A percentile compares a stretch with the other conserved stretches of the same genome.
phyloP scores from a whole-genome alignment of 1,140 invertebrate species.

The Lordiphosa mommai region DNA sequence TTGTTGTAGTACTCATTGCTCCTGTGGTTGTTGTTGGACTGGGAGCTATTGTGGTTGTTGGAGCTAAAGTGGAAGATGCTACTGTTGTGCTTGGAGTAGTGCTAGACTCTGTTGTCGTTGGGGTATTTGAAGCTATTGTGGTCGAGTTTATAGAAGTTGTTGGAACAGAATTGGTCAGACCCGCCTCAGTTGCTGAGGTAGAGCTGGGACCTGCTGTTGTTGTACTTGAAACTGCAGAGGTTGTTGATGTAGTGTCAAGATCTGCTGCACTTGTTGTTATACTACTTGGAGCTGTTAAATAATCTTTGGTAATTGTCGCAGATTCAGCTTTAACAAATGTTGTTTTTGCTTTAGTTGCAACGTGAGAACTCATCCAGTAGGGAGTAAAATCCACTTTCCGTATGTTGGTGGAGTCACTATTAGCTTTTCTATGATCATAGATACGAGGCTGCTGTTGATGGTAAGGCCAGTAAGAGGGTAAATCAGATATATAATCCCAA shows the following conservation, averaged over 20 bases:
- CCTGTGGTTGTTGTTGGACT: neutral
- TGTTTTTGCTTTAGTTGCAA: neutral
- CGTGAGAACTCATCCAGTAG: neutral
- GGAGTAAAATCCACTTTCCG: no score
- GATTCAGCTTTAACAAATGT: neutral
- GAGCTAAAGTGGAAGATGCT: neutral
- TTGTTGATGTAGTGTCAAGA: neutral
- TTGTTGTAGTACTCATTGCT: neutral
- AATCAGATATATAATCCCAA: neutral
- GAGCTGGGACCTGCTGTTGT: neutral
- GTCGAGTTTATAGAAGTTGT: no score
- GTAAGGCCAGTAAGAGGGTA: no score
- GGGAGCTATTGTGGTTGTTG: neutral
- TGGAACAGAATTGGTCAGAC: no score
- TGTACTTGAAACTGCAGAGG: neutral
- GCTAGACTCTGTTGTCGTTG: neutral
- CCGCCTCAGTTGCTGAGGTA: no score
- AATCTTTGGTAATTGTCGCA: neutral
- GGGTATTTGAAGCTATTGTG: neutral
- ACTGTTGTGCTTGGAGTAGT: neutral
- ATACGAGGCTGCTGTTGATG: no score
- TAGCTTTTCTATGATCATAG: no score
- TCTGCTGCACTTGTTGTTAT: neutral
- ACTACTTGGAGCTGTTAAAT: neutral
- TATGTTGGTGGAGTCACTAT: no score